Evolutionary conservation across 2,797 vertebrate species (phyloP), one percentile per base, ranked within the genome.

Genomic region (Arvicola amphibius): DNA sequence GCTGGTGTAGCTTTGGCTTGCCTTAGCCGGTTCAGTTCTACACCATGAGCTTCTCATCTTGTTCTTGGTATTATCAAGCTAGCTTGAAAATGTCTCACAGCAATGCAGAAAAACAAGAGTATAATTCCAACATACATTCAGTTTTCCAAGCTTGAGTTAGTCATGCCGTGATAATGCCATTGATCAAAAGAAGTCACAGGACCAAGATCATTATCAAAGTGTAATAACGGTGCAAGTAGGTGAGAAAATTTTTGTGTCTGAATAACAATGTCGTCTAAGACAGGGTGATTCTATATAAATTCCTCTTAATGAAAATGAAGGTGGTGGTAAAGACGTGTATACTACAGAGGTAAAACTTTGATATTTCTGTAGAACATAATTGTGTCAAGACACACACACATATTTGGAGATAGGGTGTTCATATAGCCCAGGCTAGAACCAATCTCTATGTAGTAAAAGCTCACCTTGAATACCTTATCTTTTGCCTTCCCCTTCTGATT

Each of bases 21-120:
- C 21, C 10, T 88, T 94, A 43, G 2, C 10, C 77, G 16, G 48
- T 86, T 91, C 37, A 59, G 11, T 14, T 92, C 14, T 63, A 25
- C 4, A 61, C 8, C 16, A 61, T 16, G 21, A 80, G 5, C 46
- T 63, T 88, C 34, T 65, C 7, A 34, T 77, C 19, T 85, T 67
- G 16, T 77, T 67, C 34, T 89, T 96, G 51, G 29, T 79, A 73
- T 11, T 59, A 71, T 56, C 1, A 40, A 7, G 16, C 3, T 79
- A n/a, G 8, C 10, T 46, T 93, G 43, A 91, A 93, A 92, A 88
- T 27, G 40, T 89, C 59, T 91, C 51, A 79, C 21, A 56, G 13
- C 71, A 83, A 53, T 83, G 14, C 21, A 84, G n/a, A 74, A 94
- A 63, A 91, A 78, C 11, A 88, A 88, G 88, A 88, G 43, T 84